Base-by-base conservation (phyloP, 1,140 invertebrate species). In the Sitobion miscanthi region DNA sequence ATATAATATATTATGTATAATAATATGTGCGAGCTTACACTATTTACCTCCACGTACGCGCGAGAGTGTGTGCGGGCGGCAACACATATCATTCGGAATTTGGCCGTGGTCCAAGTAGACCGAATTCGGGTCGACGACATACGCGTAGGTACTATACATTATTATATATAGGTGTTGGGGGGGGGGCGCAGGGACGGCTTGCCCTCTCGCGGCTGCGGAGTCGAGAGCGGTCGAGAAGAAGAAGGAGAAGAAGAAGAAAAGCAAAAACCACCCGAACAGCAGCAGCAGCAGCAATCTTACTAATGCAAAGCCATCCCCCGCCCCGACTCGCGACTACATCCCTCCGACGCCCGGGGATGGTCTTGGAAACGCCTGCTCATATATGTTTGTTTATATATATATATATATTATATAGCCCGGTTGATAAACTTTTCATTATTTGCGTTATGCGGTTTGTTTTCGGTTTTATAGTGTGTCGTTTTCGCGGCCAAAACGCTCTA, bases 401-500 rank as follows among this genome's bases (percentile, higher is more conserved):
- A 54, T 23, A 57, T 57, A 11, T 62, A 30, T 62, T 9, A n/a
- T 17, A 20, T 8, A 14, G 11, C 20, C 30, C 3, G 54, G 87
- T 89, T 52, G 87, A 62, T 89, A 89, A 89, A 62, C 88, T 62
- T 90, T 90, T 62, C 54, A 42, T 62, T 88, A 49, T 49, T 30
- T 90, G 35, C 38, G 38, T 62, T 57, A 30, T n/a, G 88, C 35
- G n/a, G 88, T 90, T 62, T 90, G 57, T 90, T 62, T 62, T 90
- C 88, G 38, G 38, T 57, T 90, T 90, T 90, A 90, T 62, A 6
- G 54, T 90, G 52, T 90, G 54, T 90, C 88, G 52, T 90, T 90
- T 90, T 62, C 35, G 88, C 14, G 54, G 25, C 54, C 52, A 23
- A 62, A 42, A 90, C 25, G 30, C 11, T 77, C 62, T 57, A 89